Conservation (phyloP, 2,888 invertebrate genomes). For the Teleogryllus oceanicus region DNA sequence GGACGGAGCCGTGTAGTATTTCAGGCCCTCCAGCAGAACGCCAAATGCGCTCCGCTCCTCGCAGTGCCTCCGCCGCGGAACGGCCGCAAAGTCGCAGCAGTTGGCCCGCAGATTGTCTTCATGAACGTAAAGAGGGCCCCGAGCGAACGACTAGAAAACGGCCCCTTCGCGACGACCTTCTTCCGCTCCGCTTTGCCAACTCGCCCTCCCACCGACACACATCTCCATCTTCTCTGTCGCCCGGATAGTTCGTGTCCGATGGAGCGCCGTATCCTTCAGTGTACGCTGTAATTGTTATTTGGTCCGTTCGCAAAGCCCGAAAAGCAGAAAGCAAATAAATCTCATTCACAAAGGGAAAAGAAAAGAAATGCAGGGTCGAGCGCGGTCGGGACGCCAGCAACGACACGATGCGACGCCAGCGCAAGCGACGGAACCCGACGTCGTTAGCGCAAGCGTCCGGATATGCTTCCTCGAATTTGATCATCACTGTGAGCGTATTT, state of each 20-base stretch:
- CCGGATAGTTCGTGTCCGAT: neutral
- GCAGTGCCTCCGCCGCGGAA: too few species aligned
- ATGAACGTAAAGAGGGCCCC: neutral
- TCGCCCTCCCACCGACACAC: neutral
- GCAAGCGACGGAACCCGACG: too few species aligned
- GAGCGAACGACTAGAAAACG: neutral
- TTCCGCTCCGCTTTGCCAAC: neutral
- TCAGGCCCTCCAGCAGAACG: too few species aligned
- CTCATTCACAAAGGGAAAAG: neutral
- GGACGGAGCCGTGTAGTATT: too few species aligned
- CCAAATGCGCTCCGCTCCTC: too few species aligned
- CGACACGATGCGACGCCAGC: too few species aligned
- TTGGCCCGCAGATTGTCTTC: neutral
- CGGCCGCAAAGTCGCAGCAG: too few species aligned
- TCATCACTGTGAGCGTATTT: too few species aligned
- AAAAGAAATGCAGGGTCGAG: neutral
- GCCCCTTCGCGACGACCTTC: neutral
- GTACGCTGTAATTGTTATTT: neutral
- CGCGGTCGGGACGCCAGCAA: too few species aligned
- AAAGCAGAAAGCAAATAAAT: neutral
- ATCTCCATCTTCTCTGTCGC: neutral
- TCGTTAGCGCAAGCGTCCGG: too few species aligned
- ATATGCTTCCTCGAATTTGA: too few species aligned
- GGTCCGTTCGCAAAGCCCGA: constrained; percentile 4
- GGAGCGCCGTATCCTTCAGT: constrained; percentile 10